Evolutionary conservation across 2,113 vertebrate genomes (phyloP), one percentile per base, ranked within the genome.

Genomic region (Monopterus albus): DNA sequence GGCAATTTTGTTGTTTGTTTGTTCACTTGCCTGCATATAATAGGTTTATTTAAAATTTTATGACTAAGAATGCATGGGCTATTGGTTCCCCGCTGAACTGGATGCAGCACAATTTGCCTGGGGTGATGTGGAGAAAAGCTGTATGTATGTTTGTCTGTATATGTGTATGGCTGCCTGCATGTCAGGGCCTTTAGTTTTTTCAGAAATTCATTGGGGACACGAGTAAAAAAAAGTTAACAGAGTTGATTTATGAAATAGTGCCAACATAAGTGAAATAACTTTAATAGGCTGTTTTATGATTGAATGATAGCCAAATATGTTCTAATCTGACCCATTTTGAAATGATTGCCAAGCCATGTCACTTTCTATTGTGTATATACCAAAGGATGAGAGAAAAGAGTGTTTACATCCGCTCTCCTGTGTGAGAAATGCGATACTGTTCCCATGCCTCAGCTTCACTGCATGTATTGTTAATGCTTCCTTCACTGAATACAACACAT

Each of bases 31-130:
- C 33, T 38, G 72, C 70, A 52, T 35, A 74, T 72, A 84, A 78
- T 79, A 69, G 70, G 78, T 82, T 75, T 78, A 28, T 86, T 87
- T 86, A 77, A 81, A 73, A 70, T 85, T 75, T 82, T 39, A 80
- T 85, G 82, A 88, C 57, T 57, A 63, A 70, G 38, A 69, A 67
- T 45, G 29, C 28, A 64, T 52, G 60, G 36, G 47, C 71, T 33
- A 51, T 66, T 35, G 21, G 64, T 40, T 47, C 43, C 64, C 38
- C 23, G 58, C 49, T 20, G 76, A 57, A 75, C 13, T 59, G 65
- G 68, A 67, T 25, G 43, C 12, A 8, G 72, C 39, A 58, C 67
- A 42, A 49, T 73, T 57, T 72, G 33, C 64, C 50, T 14, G 39
- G 12, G 35, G 62, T 46, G 50, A 82, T 58, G 20, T 40, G 28